A percentile compares a stretch with the other conserved stretches of the same genome.
Conservation (phyloP, 2,797 vertebrate genomes). For the Nannoperca australis region DNA sequence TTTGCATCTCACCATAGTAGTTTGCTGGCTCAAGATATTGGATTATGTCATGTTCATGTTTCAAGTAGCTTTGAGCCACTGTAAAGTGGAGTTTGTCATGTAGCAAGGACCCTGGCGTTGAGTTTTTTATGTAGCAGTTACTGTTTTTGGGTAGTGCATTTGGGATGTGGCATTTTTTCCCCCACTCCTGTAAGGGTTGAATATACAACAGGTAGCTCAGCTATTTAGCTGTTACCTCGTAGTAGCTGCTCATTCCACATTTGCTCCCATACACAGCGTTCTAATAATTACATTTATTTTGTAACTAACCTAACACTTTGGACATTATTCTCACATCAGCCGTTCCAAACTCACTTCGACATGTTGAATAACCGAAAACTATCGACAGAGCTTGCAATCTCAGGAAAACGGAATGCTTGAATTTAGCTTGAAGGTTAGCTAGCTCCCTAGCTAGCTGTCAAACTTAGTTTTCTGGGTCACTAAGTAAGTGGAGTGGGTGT, state of each 20-base stretch:
- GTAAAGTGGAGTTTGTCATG: constrained; percentile 59
- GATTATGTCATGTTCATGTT: constrained; percentile 58
- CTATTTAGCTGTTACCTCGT: constrained; percentile 35
- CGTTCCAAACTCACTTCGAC: constrained; percentile 30
- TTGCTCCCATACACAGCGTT: neutral
- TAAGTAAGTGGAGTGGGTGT: neutral
- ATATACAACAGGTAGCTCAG: constrained; percentile 29
- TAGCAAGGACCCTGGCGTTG: constrained; percentile 58
- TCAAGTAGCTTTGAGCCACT: constrained; percentile 64
- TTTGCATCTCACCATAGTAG: constrained; percentile 60
- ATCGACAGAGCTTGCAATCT: constrained; percentile 50
- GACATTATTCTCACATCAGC: constrained; percentile 67
- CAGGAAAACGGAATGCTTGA: constrained; percentile 61
- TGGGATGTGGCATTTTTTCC: constrained; percentile 4
- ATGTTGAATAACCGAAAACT: constrained; percentile 17
- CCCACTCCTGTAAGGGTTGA: neutral
- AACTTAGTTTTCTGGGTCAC: constrained; percentile 1
- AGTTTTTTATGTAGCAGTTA: constrained; percentile 75
- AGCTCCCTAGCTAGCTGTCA: constrained; percentile 20
- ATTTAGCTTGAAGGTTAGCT: constrained; percentile 24
- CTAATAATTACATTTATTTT: neutral
- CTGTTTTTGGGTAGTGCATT: constrained; percentile 40
- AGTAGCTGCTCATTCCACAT: constrained; percentile 37
- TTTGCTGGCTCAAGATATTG: constrained; percentile 54
- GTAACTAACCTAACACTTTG: neutral